phyloP scores from a whole-genome alignment of 2,113 vertebrate genomes.

The Rhombomys opimus region DNA sequence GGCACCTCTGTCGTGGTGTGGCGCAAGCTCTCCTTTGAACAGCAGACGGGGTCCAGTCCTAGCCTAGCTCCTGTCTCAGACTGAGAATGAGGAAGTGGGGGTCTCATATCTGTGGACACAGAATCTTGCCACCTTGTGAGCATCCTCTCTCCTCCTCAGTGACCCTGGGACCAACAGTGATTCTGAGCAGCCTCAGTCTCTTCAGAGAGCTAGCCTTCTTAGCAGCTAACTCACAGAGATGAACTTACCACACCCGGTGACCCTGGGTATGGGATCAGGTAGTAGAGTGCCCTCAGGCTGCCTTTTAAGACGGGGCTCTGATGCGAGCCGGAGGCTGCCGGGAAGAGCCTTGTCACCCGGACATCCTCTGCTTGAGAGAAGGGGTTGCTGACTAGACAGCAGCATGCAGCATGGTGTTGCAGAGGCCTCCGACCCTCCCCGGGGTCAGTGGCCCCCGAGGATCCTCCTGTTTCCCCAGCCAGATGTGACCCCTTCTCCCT shows the following conservation, averaged over 20 bases:
- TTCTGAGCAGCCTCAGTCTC: neutral
- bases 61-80: neutral
- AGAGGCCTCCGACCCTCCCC: constrained; percentile 59
- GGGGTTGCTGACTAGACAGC: neutral
- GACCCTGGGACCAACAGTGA: neutral
- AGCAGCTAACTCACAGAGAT: accelerated
- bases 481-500: constrained; percentile 68
- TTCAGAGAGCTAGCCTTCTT: neutral
- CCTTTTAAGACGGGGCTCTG: neutral
- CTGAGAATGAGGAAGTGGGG: neutral
- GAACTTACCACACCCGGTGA: accelerated
- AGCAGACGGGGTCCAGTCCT: accelerated
- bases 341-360: neutral
- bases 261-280: neutral
- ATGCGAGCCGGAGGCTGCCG: neutral
- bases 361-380: neutral
- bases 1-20: accelerated
- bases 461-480: constrained; percentile 66
- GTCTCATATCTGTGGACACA: accelerated
- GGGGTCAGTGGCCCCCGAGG: constrained; percentile 62
- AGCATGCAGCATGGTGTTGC: neutral
- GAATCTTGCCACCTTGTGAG: neutral
- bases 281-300: neutral
- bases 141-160: neutral
- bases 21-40: neutral